Evolutionary conservation across 2,113 vertebrate species (phyloP).

Genomic region (Orthonyx spaldingii): DNA sequence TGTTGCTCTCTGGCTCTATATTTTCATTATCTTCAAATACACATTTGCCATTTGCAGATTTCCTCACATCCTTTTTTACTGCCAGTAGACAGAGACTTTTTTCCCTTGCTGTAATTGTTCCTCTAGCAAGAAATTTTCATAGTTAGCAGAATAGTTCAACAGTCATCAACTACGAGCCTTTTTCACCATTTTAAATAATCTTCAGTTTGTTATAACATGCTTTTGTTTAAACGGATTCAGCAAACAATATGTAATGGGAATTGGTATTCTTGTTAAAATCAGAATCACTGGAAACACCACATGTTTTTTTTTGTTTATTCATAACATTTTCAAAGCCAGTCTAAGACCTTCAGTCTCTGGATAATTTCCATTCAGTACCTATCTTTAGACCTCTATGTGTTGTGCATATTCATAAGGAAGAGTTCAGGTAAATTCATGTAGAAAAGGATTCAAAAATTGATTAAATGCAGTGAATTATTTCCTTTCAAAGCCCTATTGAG

Average conservation of each 20-base stretch:
- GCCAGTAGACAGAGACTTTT: background rate
- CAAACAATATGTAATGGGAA: background rate
- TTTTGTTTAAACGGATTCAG: background rate
- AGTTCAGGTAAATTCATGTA: background rate
- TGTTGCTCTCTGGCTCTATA: background rate
- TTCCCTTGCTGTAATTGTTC: background rate
- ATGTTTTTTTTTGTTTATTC: background rate
- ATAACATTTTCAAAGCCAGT: background rate
- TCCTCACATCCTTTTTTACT: background rate
- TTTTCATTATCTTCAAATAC: background rate
- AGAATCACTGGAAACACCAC: background rate
- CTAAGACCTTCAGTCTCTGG: background rate
- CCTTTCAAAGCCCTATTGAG: background rate
- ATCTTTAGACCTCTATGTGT: background rate
- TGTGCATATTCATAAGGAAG: background rate
- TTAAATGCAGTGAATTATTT: background rate
- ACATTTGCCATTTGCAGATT: background rate
- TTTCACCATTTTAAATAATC: background rate
- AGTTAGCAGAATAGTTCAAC: background rate
- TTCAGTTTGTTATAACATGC: background rate
- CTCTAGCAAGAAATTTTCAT: background rate
- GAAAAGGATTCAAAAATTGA: background rate
- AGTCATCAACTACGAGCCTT: background rate
- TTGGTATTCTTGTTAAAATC: background rate
- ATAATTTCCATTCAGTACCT: background rate